Evolutionary conservation across 92 coral and sea anemone genomes (phyloP), one percentile per base, ranked within the genome.

Genomic region (Umimayanthus chanpuru): DNA sequence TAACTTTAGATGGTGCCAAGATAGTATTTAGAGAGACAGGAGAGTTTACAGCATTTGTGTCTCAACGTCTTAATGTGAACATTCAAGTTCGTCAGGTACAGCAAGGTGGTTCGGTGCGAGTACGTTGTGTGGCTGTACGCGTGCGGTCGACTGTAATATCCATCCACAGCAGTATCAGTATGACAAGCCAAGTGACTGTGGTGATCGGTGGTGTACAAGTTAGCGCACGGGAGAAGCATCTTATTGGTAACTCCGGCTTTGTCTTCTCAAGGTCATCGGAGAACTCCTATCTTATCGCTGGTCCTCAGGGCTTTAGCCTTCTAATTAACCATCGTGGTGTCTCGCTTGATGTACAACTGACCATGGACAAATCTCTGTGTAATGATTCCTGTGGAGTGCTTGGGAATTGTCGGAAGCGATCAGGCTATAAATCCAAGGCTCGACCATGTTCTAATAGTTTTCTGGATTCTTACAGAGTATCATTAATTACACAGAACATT

Each of bases 381-480:
- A 82, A 55, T 20, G 93, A 92, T 70, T 67, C 94, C 23, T 92
- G 94, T 84, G 94, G 94, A 70, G 9, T 92, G 84, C 85, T 92
- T 77, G 94, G 93, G 12, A 74, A 87, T 50, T 92, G 94, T 67
- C n/a, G 50, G 39, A 70, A n/a, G 25, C 29, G 15, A 38, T 15
- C 47, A 36, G 15, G 67, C 86, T 41, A 28, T 14, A 6, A 14
- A 10, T 25, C 36, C 11, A 44, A 44, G 40, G 80, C 49, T 28
- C 49, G n/a, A 6, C 73, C 61, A 21, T 92, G 93, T 80, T 66
- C 85, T 5, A 65, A 73, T 39, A 90, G 93, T 3, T 75, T 87
- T 2, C 85, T 82, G 16, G 87, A 85, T 21, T 89, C 87, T 14
- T 88, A 65, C 67, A 67, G 88, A 79, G 66, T 87, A 41, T 77